These are phyloP conservation scores for Aselliscus stoliczkanus DNA, from an alignment of 2,797 vertebrate genomes.

Conservation along the genomic window DNA sequence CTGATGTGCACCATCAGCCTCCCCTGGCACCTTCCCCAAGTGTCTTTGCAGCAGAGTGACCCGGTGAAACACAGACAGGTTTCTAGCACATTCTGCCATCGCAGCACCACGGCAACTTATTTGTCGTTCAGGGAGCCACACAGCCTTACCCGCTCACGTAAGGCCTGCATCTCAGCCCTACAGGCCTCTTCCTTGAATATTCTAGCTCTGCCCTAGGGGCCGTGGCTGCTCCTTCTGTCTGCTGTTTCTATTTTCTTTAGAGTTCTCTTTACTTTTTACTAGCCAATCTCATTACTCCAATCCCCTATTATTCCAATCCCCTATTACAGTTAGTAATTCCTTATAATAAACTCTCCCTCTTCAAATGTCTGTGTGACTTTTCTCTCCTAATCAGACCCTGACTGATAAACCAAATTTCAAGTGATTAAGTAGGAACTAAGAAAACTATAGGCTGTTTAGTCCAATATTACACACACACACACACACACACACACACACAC, in stretches of 20 bases:
- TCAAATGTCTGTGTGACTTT: slow-evolving; percentile 3
- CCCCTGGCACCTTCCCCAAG: not conserved
- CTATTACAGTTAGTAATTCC: not conserved
- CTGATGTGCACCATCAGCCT: not conserved
- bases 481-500: no score
- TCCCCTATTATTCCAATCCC: not conserved
- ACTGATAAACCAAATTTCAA: not conserved
- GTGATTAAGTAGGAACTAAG: not conserved
- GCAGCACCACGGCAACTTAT: not conserved
- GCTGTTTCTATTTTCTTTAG: not conserved
- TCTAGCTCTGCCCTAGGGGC: not conserved
- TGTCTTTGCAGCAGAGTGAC: not conserved
- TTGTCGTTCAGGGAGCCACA: not conserved
- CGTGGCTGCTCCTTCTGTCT: not conserved
- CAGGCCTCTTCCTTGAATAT: not conserved
- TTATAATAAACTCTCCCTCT: not conserved
- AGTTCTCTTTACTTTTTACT: not conserved
- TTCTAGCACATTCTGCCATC: not conserved
- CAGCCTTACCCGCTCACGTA: not conserved
- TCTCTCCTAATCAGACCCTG: not conserved
- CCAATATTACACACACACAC: not conserved
- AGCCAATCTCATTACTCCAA: not conserved
- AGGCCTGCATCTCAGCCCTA: not conserved
- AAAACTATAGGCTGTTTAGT: not conserved
- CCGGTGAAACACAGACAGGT: not conserved